Evolutionary conservation across 2,113 vertebrate species (phyloP), one percentile per base, ranked within the genome.

Genomic region (Meriones unguiculatus): DNA sequence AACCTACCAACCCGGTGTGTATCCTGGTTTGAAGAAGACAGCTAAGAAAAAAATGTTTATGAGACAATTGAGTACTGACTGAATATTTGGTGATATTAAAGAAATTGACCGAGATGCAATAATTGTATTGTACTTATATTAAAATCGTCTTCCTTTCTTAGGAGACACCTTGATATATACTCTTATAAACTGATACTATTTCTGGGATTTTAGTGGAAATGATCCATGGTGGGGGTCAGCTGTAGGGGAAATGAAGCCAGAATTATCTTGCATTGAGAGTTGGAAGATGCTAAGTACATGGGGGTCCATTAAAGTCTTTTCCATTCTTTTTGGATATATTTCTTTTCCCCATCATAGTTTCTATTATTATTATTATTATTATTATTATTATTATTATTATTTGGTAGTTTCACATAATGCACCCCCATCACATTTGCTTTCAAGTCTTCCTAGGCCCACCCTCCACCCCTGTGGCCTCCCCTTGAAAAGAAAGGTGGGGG

Each of bases 31-130:
- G 88, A 97, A 57, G 90, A 93, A 95, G 75, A 4, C 24, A 93
- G 80, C 41, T 62, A 20, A 77, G 76, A 95, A 92, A 95, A 92
- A 96, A 90, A 22, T 35, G 46, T 46, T 93, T 78, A 96, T 78
- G 89, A 94, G 81, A 92, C 73, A 90, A 88, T 17, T 82, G 25
- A 52, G 64, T 52, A 32, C 38, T 96, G 57, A 89, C 30, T 84
- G 81, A 28, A 84, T 88, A 95, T 73, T 82, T 93, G 38, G 87
- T 85, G 91, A 90, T 89, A 93, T 59, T 81, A 96, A 95, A 41
- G 50, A 95, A 92, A 84, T 41, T 59, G 67, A 88, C 94, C 88
- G 46, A 89, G 50, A 64, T 94, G 14, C 92, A 65, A 84, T 93
- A 94, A 91, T 88, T 91, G 5, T 22, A 65, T 84, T 72, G 18